Percentiles rank a stretch among this genome's conserved stretches.
Evolutionary conservation across 1,140 invertebrate genomes (phyloP).

Genomic region (Drosophila nigrodunni): DNA sequence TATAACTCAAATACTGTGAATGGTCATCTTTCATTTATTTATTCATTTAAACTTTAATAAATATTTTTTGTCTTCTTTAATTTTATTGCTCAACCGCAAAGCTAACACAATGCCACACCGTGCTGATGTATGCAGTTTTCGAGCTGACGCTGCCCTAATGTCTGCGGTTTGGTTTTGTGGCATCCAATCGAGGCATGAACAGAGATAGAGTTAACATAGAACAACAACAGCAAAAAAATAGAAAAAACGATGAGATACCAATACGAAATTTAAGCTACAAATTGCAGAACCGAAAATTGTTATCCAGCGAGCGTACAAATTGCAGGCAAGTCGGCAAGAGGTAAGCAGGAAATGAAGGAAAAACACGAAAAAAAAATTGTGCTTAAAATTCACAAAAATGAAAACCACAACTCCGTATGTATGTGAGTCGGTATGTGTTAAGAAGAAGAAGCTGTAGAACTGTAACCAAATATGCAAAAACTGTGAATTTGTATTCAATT

Average conservation of each 20-base stretch:
- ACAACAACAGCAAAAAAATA: constrained; percentile 2
- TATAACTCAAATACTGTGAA: constrained; percentile 46
- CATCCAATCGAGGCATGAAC: constrained; percentile 38
- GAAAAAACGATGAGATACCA: constrained; percentile 14
- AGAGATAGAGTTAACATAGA: neutral
- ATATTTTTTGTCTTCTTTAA: neutral
- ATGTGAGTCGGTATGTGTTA: constrained; percentile 5
- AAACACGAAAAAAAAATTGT: constrained; percentile 39
- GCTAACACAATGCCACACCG: constrained; percentile 20
- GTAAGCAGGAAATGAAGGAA: constrained; percentile 14
- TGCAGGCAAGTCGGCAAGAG: constrained; percentile 31
- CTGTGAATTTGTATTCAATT: constrained; percentile 75
- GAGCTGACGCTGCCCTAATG: constrained; percentile 48
- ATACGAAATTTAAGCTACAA: constrained; percentile 38
- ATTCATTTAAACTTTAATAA: constrained; percentile 11
- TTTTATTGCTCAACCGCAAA: constrained; percentile 32
- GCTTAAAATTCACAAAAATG: constrained; percentile 62
- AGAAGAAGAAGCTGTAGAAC: constrained; percentile 19
- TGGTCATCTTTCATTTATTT: constrained; percentile 42
- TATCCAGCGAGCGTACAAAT: constrained; percentile 57
- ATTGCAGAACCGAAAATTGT: constrained; percentile 52
- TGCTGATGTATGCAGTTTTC: constrained; percentile 42
- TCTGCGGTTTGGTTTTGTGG: constrained; percentile 45
- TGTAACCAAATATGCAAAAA: constrained; percentile 74
- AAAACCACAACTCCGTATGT: constrained; percentile 39